Base-by-base conservation (phyloP, 2,888 invertebrate genomes). In the Mactromeris polynyma region DNA sequence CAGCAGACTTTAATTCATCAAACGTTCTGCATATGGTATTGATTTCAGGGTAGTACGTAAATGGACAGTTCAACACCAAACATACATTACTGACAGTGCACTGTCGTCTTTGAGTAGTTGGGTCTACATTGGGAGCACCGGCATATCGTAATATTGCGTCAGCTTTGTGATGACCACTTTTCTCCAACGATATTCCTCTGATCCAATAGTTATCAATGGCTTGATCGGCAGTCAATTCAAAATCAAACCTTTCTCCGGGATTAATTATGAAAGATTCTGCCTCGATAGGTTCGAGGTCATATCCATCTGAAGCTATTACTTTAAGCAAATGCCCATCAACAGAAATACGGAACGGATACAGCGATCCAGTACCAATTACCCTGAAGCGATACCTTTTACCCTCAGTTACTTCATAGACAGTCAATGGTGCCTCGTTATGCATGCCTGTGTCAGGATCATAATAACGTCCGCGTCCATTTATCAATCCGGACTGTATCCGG, bases 161-260 rank as follows among this genome's bases (percentile, higher is more conserved):
- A 26, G 87, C 93, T 14, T 42, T 46, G 36, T 94, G 93, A 40
- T 86, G 86, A 11, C 73, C 81, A 17, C 77, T 87, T n/a, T 81
- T 80, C 31, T 93, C 93, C n/a, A 94, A 69, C 3, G 93, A 94
- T 64, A 90, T 79, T 1, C 92, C 94, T 19, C 95, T 89, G 9
- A 96, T 81, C 95, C 95, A 95, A 87, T 95, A 95, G 42, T 93
- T 94, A 0, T 84, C 93, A 6, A 89, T 81, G 0, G 88, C 2
- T 82, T 94, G 92, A 69, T 94, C 89, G 0, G 95, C 92, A 17
- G 73, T 85, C 2, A 96, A 78, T 40, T 94, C 91, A 77, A 96
- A 94, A 86, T 95, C 95, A 78, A 92, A 93, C 36, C 94, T 87
- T 86, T 95, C 95, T 0, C 95, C 95, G 0, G 94, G 93, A 69